Conservation (phyloP, 2,797 vertebrate species). For the Nannoperca australis region DNA sequence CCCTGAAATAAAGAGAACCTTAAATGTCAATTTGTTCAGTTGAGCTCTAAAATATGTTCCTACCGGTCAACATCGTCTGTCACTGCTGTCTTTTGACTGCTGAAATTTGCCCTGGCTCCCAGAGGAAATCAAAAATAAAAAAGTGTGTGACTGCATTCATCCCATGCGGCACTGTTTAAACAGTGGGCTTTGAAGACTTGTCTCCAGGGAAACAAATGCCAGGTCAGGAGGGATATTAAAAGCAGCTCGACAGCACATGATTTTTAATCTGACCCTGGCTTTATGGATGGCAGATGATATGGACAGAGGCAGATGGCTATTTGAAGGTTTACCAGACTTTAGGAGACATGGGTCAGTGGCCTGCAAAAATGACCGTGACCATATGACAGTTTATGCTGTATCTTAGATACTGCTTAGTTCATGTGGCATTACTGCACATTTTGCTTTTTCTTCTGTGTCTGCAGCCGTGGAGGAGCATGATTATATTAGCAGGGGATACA, state of each 20-base stretch:
- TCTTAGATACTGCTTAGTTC: neutral
- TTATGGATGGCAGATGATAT: slow-evolving; percentile 43
- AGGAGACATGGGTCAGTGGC: neutral
- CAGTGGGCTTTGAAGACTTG: slow-evolving; percentile 57
- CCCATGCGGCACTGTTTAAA: slow-evolving; percentile 54
- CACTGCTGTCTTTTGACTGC: slow-evolving; percentile 32
- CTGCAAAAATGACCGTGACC: neutral
- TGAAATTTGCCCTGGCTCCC: slow-evolving; percentile 76
- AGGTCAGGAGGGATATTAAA: slow-evolving; percentile 65
- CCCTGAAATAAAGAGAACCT: slow-evolving; percentile 20
- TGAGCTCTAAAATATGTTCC: neutral
- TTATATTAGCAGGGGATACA: slow-evolving; percentile 17
- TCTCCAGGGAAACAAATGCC: slow-evolving; percentile 76
- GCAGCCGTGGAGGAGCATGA: slow-evolving; percentile 1
- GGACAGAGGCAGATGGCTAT: neutral
- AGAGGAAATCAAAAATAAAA: slow-evolving; percentile 73
- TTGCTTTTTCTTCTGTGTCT: slow-evolving; percentile 1
- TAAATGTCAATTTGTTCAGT: neutral
- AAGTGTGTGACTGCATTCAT: slow-evolving; percentile 62
- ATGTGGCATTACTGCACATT: slow-evolving; percentile 3
- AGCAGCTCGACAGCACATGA: slow-evolving; percentile 60
- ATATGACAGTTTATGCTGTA: neutral
- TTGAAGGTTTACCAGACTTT: slow-evolving; percentile 9
- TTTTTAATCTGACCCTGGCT: slow-evolving; percentile 55
- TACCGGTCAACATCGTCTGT: slow-evolving; percentile 11